Conservation (phyloP, 2,888 invertebrate genomes). For the Platycheirus rosarum region DNA sequence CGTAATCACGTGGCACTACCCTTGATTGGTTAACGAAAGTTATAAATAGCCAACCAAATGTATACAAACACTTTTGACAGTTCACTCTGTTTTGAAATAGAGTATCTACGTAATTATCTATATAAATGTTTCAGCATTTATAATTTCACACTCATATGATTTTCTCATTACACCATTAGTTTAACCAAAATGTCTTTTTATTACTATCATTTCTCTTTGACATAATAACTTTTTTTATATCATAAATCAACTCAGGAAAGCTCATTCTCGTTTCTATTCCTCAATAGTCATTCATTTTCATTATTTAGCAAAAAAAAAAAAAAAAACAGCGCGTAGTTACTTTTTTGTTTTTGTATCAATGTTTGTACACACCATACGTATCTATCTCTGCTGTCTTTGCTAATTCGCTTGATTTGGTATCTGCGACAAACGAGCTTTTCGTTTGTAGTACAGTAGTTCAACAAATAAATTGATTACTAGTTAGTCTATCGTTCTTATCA, state of each 20-base stretch:
- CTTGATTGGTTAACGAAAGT: not conserved
- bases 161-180: constrained; percentile 32
- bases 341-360: not conserved
- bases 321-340: not conserved
- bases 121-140: constrained; percentile 25
- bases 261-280: constrained; percentile 19
- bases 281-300: constrained; percentile 8
- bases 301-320: constrained; percentile 2
- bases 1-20: not conserved
- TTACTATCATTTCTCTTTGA: constrained; percentile 33
- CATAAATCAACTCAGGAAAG: constrained; percentile 5
- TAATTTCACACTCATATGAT: constrained; percentile 22
- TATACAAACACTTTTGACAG: too few species aligned
- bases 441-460: constrained; percentile 14
- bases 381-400: constrained; percentile 1
- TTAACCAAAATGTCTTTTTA: constrained; percentile 5
- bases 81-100: constrained; percentile 15
- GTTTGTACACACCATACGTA: not conserved
- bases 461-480: constrained; percentile 32
- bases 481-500: constrained; percentile 28
- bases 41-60: constrained; percentile 6
- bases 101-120: not conserved
- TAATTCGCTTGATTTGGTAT: constrained; percentile 26
- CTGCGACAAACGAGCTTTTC: not conserved
- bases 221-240: constrained; percentile 26